Percentiles rank a stretch among this genome's conserved stretches.
These are phyloP conservation scores for Callyntrura guangdongensis DNA, from an alignment of 2,888 invertebrate genomes.

Conservation along the genomic window DNA sequence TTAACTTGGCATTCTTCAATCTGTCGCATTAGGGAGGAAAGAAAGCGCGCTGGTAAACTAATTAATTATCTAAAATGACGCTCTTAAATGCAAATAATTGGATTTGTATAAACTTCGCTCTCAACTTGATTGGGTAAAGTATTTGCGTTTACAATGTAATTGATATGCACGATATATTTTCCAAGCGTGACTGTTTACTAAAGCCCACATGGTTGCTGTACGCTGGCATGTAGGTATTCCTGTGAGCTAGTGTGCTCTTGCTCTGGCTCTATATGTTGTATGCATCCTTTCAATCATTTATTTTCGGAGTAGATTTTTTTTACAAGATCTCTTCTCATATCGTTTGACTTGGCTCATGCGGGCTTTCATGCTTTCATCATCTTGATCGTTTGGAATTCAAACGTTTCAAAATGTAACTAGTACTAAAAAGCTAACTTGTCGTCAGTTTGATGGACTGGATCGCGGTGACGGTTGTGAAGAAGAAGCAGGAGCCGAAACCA, in stretches of 20 bases:
- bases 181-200: too few relatives aligned
- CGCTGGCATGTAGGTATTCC: too few relatives aligned
- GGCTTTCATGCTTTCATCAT: constrained; percentile 52
- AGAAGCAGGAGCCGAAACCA: constrained; percentile 32
- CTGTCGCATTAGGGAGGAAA: constrained; percentile 3
- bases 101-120: constrained; percentile 21
- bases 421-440: constrained; percentile 61
- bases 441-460: constrained; percentile 77
- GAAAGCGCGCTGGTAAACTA: constrained; percentile 47
- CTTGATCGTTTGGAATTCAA: constrained; percentile 55
- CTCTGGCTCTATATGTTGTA: too few relatives aligned
- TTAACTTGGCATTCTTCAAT: constrained; percentile 11
- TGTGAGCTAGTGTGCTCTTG: too few relatives aligned
- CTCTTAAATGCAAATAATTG: constrained; percentile 47
- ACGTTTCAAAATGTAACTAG: constrained; percentile 29
- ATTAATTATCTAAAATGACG: constrained; percentile 49
- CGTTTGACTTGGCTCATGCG: constrained; percentile 25
- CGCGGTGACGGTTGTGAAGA: constrained; percentile 40
- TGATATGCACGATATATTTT: constrained; percentile 3
- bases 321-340: neutral
- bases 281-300: constrained; percentile 42
- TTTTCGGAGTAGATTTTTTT: constrained; percentile 39
- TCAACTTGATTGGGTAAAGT: constrained; percentile 44
- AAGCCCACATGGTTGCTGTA: neutral
- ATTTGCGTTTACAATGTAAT: constrained; percentile 29